Conservation (phyloP, 2,797 vertebrate genomes). For the Oceanodroma leucorhoa region DNA sequence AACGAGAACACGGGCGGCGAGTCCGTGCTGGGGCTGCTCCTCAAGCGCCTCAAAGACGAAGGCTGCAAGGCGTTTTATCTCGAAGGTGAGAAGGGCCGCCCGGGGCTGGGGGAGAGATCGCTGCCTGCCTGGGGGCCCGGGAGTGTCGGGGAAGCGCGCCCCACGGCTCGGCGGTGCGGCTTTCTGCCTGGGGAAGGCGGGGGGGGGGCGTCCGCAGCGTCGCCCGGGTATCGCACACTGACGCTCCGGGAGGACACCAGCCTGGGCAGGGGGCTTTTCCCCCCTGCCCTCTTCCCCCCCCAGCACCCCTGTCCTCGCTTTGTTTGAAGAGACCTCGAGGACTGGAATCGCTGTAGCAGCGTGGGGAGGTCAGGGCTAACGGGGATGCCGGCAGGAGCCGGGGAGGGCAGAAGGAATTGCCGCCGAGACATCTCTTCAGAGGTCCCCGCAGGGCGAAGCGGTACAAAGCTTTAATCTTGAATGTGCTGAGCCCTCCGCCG, state of each 20-base stretch:
- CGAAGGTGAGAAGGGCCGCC: conserved; percentile 81
- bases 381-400: neutral
- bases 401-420: neutral
- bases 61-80: conserved; percentile 92
- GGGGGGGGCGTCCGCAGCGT: neutral
- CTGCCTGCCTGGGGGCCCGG: neutral
- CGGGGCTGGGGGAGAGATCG: too few species aligned
- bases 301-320: neutral
- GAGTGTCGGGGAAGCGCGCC: neutral
- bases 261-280: neutral
- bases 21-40: conserved; percentile 89
- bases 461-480: neutral
- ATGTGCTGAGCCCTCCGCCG: neutral
- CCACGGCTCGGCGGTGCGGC: neutral
- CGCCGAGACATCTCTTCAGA: neutral
- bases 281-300: accelerated
- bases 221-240: neutral
- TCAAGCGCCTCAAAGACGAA: conserved; percentile 94
- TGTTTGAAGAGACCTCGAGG: neutral
- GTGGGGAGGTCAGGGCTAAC: neutral
- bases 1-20: conserved; percentile 91
- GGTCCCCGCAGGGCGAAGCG: neutral
- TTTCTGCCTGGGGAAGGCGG: neutral
- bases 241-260: neutral
- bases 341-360: neutral